Conservation (phyloP, 1,140 invertebrate species). For the Pemphigus obesinymphae region DNA sequence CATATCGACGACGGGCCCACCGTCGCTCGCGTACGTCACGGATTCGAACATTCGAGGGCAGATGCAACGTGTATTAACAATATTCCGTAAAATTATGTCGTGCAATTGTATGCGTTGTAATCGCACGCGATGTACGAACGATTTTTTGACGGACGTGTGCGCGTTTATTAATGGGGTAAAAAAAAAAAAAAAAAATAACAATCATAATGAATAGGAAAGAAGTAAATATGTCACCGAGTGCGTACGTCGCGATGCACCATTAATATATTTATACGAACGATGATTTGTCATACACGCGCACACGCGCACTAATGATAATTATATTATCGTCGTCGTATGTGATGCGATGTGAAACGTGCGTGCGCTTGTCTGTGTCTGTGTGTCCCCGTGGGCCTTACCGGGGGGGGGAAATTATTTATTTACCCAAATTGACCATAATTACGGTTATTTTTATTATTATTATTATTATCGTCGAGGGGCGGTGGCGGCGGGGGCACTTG, state of each 20-base stretch:
- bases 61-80: too few relatives aligned
- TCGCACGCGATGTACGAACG: neutral
- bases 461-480: slow-evolving; percentile 1
- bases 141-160: neutral
- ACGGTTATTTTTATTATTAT: too few relatives aligned
- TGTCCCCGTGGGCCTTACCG: neutral
- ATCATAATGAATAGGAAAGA: neutral
- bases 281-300: neutral
- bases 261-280: neutral
- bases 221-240: neutral
- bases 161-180: neutral
- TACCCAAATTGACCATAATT: slow-evolving; percentile 32
- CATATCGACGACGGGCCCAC: neutral
- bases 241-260: too few relatives aligned
- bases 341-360: neutral
- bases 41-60: too few relatives aligned
- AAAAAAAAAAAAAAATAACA: neutral
- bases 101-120: neutral
- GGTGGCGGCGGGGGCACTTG: slow-evolving; percentile 7
- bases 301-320: slow-evolving; percentile 13
- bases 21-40: neutral
- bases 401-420: slow-evolving; percentile 21
- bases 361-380: neutral
- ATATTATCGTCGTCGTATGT: neutral
- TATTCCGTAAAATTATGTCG: too few relatives aligned